Conservation (phyloP, 2,113 vertebrate species). For the Notechis scutatus region DNA sequence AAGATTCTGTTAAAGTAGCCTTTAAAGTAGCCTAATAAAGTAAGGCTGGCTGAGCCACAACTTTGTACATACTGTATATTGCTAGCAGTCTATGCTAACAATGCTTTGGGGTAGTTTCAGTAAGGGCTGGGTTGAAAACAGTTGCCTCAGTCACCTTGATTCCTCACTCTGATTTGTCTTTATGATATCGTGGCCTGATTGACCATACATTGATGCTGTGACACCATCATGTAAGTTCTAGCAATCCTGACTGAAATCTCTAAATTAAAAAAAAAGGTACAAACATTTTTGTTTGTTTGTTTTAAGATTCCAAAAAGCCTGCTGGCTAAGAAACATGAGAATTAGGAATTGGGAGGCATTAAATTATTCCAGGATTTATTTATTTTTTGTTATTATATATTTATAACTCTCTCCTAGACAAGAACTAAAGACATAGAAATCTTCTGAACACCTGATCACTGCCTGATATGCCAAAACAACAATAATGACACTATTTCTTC, state of each 20-base stretch:
- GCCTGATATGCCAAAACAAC: background rate
- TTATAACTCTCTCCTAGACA: background rate
- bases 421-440: background rate
- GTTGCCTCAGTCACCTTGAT: background rate
- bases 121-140: background rate
- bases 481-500: background rate
- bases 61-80: background rate
- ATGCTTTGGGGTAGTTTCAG: background rate
- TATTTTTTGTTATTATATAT: background rate
- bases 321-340: background rate
- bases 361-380: background rate
- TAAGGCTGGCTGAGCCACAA: background rate
- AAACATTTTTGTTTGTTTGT: background rate
- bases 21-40: background rate
- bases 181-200: background rate
- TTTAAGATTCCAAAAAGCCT: background rate
- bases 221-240: background rate
- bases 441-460: background rate
- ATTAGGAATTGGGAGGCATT: background rate
- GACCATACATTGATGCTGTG: background rate
- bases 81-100: background rate
- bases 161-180: background rate
- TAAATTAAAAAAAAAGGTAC: background rate
- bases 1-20: background rate
- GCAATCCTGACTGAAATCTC: background rate